A percentile compares a stretch with the other conserved stretches of the same genome.
These are phyloP conservation scores for Venusia cambrica DNA, from an alignment of 2,888 invertebrate species.

Conservation along the genomic window DNA sequence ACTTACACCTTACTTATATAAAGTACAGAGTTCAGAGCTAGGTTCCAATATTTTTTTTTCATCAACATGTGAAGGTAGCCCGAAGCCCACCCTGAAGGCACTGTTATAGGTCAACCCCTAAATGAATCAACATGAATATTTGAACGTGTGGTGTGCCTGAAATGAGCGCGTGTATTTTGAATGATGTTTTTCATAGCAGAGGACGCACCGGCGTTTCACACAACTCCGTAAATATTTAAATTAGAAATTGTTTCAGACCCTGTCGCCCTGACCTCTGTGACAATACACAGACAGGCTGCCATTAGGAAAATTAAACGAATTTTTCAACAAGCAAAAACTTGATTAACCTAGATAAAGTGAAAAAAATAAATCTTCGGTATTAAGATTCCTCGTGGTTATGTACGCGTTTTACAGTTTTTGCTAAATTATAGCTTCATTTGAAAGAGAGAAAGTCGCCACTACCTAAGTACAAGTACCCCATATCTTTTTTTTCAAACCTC, in stretches of 20 bases:
- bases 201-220: constrained; percentile 22
- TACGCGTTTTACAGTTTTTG: too few relatives aligned
- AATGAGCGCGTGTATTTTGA: constrained; percentile 38
- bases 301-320: constrained; percentile 6
- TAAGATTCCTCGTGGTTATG: too few relatives aligned
- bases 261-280: constrained; percentile 12
- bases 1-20: too few relatives aligned
- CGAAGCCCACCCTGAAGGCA: constrained; percentile 14
- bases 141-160: constrained; percentile 39
- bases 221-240: constrained; percentile 24
- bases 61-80: constrained; percentile 20
- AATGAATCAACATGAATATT: constrained; percentile 47
- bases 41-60: constrained; percentile 27
- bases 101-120: constrained; percentile 43
- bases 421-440: too few relatives aligned
- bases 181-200: constrained; percentile 31
- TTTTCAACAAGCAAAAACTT: too few relatives aligned
- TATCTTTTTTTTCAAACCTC: too few relatives aligned
- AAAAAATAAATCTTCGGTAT: too few relatives aligned
- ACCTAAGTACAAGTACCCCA: too few relatives aligned
- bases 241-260: constrained; percentile 14
- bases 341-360: too few relatives aligned
- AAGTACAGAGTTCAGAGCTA: too few relatives aligned
- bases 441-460: too few relatives aligned
- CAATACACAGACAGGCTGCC: constrained; percentile 3